A percentile compares a stretch with the other conserved stretches of the same genome.
Evolutionary conservation across 2,888 invertebrate genomes (phyloP).

Genomic region (Cantharis rufa): DNA sequence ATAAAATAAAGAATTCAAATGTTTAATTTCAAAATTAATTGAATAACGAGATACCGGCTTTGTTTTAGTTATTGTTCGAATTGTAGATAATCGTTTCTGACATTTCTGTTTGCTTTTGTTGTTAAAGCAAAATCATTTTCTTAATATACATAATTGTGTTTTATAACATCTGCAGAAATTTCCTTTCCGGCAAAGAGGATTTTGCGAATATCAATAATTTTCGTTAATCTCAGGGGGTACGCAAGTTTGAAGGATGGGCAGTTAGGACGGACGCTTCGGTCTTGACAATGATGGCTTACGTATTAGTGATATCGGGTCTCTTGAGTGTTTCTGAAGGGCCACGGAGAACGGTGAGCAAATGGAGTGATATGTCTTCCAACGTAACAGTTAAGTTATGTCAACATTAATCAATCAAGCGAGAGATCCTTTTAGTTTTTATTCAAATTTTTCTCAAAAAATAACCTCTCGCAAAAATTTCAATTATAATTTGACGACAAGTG

Average conservation of each 20-base stretch:
- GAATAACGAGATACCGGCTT: constrained; percentile 20
- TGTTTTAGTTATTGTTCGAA: constrained; percentile 20
- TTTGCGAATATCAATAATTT: constrained; percentile 12
- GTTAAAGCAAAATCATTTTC: constrained; percentile 10
- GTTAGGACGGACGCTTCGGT: constrained; percentile 44
- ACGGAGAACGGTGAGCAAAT: constrained; percentile 48
- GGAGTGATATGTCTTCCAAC: constrained; percentile 52
- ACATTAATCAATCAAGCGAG: constrained; percentile 46
- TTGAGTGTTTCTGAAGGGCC: constrained; percentile 37
- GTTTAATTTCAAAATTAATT: constrained; percentile 31
- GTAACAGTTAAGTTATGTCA: constrained; percentile 44
- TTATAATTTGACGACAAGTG: constrained; percentile 10
- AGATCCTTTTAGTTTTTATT: constrained; percentile 28
- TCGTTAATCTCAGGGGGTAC: constrained; percentile 19
- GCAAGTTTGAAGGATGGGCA: constrained; percentile 47
- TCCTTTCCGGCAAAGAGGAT: background rate
- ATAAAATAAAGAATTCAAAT: constrained; percentile 29
- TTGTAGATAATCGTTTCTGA: constrained; percentile 24
- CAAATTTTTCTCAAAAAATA: background rate
- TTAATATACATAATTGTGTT: constrained; percentile 15
- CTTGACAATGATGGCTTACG: constrained; percentile 51
- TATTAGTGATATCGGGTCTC: constrained; percentile 48
- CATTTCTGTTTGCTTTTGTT: constrained; percentile 22
- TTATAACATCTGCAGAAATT: background rate
- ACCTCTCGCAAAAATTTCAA: background rate